These are phyloP conservation scores for Puntigrus tetrazona DNA, from an alignment of 2,113 vertebrate genomes.

Conservation along the genomic window DNA sequence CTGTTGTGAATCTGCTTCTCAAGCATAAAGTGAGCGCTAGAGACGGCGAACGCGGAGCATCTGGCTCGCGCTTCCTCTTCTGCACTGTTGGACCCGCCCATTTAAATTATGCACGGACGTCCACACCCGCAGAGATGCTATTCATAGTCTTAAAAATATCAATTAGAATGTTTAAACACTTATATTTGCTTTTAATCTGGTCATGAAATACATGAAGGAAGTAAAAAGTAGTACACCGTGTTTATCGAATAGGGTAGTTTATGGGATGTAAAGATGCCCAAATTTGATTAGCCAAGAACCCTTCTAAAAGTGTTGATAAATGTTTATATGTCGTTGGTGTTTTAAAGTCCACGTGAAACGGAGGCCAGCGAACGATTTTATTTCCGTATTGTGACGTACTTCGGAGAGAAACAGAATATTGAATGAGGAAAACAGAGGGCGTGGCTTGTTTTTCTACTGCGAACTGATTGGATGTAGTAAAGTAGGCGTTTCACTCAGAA, in stretches of 20 bases:
- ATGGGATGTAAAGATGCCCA: background rate
- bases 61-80: slow-evolving; percentile 27
- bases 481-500: no score
- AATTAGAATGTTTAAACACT: background rate
- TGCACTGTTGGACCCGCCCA: slow-evolving; percentile 12
- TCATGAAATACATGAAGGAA: background rate
- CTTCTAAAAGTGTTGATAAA: background rate
- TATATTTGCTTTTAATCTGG: background rate
- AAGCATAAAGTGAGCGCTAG: background rate
- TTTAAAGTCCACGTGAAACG: no score
- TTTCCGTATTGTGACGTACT: no score
- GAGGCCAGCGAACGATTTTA: no score
- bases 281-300: background rate
- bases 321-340: no score
- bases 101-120: background rate
- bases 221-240: background rate
- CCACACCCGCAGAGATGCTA: background rate
- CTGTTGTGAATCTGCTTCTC: background rate
- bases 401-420: no score
- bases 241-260: background rate
- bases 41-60: background rate
- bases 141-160: background rate
- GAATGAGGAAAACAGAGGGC: no score
- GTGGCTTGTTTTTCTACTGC: no score
- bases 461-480: no score